Conservation (phyloP, 2,888 invertebrate genomes). For the Spisula solida region DNA sequence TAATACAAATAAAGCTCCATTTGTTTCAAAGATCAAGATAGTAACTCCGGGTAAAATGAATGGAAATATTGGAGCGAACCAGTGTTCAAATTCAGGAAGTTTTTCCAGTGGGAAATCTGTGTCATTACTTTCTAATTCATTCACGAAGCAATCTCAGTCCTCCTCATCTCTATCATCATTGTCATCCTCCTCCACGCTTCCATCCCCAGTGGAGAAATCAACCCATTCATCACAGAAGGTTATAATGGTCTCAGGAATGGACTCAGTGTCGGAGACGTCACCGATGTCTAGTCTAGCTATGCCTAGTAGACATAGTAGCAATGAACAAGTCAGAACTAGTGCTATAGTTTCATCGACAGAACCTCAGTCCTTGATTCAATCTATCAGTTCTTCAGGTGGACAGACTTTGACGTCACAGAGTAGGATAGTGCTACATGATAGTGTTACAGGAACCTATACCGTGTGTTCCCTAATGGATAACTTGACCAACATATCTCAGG, state of each 20-base stretch:
- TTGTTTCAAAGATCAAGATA: conserved; percentile 42
- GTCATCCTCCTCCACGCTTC: conserved; percentile 25
- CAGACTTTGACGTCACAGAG: conserved; percentile 45
- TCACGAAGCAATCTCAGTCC: conserved; percentile 40
- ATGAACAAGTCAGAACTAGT: conserved; percentile 23
- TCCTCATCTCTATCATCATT: conserved; percentile 36
- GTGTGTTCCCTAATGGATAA: conserved; percentile 32
- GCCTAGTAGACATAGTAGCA: conserved; percentile 14
- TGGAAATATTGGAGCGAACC: conserved; percentile 34
- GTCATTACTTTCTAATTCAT: conserved; percentile 50
- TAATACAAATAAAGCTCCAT: conserved; percentile 51
- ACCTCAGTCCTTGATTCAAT: conserved; percentile 29
- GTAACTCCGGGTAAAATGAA: neutral
- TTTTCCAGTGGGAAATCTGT: conserved; percentile 48
- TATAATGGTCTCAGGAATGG: conserved; percentile 64
- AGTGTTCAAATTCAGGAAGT: conserved; percentile 46
- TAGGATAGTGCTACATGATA: conserved; percentile 44
- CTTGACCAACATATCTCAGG: conserved; percentile 42
- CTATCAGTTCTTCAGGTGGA: conserved; percentile 24
- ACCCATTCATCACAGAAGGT: conserved; percentile 59
- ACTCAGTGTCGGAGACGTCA: conserved; percentile 10
- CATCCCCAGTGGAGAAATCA: conserved; percentile 26
- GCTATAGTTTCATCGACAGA: neutral
- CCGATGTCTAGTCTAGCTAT: conserved; percentile 27
- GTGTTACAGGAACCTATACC: conserved; percentile 42